Conservation (phyloP, 2,888 invertebrate species). For the Atrina japonica region DNA sequence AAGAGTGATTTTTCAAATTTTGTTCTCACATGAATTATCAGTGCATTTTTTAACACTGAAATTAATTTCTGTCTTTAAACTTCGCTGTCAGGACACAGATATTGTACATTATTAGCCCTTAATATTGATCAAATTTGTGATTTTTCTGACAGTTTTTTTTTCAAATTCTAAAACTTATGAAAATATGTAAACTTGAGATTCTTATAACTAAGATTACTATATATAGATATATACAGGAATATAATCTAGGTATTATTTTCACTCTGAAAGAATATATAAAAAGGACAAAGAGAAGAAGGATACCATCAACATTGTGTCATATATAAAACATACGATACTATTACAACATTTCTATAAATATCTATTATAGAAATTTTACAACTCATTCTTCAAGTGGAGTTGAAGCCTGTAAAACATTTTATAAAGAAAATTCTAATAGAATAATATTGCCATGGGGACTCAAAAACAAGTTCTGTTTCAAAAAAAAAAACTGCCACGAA, state of each 20-base stretch:
- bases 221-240: not conserved
- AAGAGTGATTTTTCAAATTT: no score
- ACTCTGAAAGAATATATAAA: not conserved
- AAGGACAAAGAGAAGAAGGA: not conserved
- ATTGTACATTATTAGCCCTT: not conserved
- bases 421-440: no score
- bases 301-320: not conserved
- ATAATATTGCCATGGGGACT: no score
- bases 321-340: not conserved
- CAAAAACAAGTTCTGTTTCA: no score
- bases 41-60: not conserved
- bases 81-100: slow-evolving; percentile 1
- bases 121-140: not conserved
- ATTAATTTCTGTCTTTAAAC: not conserved
- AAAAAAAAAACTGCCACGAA: no score
- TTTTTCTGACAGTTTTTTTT: not conserved
- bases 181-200: not conserved
- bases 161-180: not conserved
- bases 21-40: no score
- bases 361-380: slow-evolving; percentile 9
- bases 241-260: not conserved
- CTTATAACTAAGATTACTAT: not conserved
- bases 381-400: slow-evolving; percentile 16
- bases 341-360: slow-evolving; percentile 9
- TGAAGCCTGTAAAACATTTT: not conserved